Evolutionary conservation across 2,888 invertebrate genomes (phyloP).

Genomic region (Agrotis segetum): DNA sequence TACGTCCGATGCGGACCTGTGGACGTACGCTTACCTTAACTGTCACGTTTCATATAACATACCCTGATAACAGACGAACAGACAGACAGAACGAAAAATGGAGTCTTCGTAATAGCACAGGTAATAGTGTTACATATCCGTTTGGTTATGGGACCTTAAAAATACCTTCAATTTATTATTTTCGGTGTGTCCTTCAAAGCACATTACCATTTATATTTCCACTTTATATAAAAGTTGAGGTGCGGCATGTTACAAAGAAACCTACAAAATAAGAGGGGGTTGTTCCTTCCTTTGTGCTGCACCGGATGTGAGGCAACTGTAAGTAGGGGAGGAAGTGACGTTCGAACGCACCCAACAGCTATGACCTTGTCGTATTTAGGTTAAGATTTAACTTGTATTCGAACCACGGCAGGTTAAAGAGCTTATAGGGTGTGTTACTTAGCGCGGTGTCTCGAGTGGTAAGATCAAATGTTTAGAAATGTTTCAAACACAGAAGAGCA

Average conservation of each 20-base stretch:
- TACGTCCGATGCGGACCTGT: too few species aligned
- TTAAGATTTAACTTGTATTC: conserved; percentile 21
- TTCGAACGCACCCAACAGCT: conserved; percentile 27
- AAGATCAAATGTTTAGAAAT: too few species aligned
- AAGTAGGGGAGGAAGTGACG: conserved; percentile 52
- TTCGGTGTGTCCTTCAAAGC: not conserved
- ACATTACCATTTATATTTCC: not conserved
- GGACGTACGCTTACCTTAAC: too few species aligned
- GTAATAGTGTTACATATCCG: too few species aligned
- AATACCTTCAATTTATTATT: too few species aligned
- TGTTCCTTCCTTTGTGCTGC: conserved; percentile 37
- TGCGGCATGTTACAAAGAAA: conserved; percentile 26
- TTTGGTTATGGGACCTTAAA: too few species aligned
- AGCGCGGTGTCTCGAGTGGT: too few species aligned
- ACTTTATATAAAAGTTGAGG: not conserved
- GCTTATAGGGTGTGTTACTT: not conserved
- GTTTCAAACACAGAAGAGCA: too few species aligned
- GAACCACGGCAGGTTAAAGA: not conserved
- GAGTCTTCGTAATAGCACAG: too few species aligned
- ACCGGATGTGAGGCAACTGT: conserved; percentile 43
- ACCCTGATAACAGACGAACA: too few species aligned
- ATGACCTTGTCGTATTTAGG: conserved; percentile 32
- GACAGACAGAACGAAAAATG: too few species aligned
- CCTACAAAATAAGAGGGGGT: conserved; percentile 19
- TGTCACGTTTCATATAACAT: too few species aligned